These are phyloP conservation scores for Linepithema humile DNA, from an alignment of 1,140 invertebrate genomes.

Conservation along the genomic window DNA sequence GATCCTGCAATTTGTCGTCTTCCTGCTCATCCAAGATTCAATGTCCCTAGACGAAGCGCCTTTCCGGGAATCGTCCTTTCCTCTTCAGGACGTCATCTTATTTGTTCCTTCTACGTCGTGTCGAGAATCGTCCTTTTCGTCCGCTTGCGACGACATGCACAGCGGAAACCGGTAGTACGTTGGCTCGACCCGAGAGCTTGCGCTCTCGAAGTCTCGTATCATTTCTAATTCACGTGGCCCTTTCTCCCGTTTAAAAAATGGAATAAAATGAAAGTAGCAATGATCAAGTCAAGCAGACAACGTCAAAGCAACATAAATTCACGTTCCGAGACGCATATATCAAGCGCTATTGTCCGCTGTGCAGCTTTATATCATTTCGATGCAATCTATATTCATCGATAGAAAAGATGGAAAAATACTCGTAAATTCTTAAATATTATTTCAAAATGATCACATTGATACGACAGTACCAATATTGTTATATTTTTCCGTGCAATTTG, in stretches of 20 bases:
- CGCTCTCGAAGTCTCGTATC: conserved; percentile 50
- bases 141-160: conserved; percentile 32
- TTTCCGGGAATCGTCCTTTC: conserved; percentile 20
- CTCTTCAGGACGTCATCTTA: conserved; percentile 47
- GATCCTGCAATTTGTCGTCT: conserved; percentile 68
- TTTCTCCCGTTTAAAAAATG: conserved; percentile 38
- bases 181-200: not conserved
- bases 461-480: not conserved
- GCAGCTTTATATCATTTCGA: too few species aligned
- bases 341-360: not conserved
- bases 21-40: conserved; percentile 68
- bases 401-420: not conserved
- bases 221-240: conserved; percentile 66
- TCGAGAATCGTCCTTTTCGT: conserved; percentile 39
- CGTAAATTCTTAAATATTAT: not conserved
- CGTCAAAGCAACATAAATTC: conserved; percentile 37
- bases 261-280: conserved; percentile 9
- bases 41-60: conserved; percentile 28
- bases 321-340: not conserved
- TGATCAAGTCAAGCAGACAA: conserved; percentile 19
- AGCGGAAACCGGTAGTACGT: conserved; percentile 34
- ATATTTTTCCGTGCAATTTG: not conserved
- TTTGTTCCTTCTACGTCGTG: conserved; percentile 61
- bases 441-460: not conserved
- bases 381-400: not conserved